These are phyloP conservation scores for Aphelenchoides besseyi DNA, from an alignment of 1,140 invertebrate species.

Conservation along the genomic window DNA sequence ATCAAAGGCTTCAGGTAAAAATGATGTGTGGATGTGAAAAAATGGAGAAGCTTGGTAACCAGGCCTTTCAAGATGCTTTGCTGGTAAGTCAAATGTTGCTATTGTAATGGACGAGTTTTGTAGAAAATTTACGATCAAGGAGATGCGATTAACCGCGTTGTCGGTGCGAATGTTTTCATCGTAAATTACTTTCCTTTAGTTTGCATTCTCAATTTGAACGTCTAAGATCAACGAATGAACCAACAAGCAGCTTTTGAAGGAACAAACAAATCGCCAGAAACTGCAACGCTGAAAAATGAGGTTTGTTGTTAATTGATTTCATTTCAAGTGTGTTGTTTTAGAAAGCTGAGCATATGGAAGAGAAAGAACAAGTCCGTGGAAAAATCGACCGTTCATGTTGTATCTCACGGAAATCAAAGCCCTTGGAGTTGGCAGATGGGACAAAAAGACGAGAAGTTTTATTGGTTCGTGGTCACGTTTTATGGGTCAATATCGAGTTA, in stretches of 20 bases:
- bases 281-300: too few relatives aligned
- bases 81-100: not conserved
- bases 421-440: conserved; percentile 49
- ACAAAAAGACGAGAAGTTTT: conserved; percentile 49
- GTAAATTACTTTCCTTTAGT: not conserved
- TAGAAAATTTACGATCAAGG: not conserved
- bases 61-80: conserved; percentile 44
- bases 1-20: conserved; percentile 25
- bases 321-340: too few relatives aligned
- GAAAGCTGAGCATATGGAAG: not conserved
- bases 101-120: not conserved
- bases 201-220: not conserved
- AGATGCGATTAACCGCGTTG: not conserved
- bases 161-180: not conserved
- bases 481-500: conserved; percentile 50
- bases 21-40: conserved; percentile 46
- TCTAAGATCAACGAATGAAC: not conserved
- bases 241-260: not conserved
- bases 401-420: conserved; percentile 51
- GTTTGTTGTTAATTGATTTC: too few relatives aligned
- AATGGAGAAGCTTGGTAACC: conserved; percentile 47
- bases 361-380: conserved; percentile 41
- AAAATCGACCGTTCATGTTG: conserved; percentile 53
- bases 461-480: conserved; percentile 49
- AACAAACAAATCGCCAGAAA: too few relatives aligned